A percentile compares a stretch with the other conserved stretches of the same genome.
Conservation (phyloP, 2,797 vertebrate species). For the Myotis daubentonii region DNA sequence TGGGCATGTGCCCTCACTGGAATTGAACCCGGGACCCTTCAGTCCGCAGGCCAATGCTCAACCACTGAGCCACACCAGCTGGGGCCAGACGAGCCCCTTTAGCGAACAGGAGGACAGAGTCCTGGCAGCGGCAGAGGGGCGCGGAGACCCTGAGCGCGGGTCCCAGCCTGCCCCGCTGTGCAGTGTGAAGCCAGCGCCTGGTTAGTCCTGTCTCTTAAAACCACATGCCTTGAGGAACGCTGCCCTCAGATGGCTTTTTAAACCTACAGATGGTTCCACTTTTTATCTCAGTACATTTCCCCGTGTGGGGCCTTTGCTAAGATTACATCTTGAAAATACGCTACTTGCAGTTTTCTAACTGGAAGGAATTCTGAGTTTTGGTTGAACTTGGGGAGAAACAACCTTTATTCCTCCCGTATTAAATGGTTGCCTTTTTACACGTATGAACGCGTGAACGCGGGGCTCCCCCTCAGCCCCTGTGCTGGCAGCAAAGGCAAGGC, state of each 20-base stretch:
- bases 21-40: too few relatives aligned
- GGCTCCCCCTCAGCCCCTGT: accelerated
- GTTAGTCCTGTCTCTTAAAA: background rate
- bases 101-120: background rate
- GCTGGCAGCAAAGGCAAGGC: background rate
- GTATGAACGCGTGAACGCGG: background rate
- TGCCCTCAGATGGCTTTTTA: background rate
- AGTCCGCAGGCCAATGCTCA: too few relatives aligned
- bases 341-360: background rate
- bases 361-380: background rate
- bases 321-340: background rate
- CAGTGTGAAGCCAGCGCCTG: background rate
- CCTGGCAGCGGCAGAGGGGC: background rate
- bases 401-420: background rate
- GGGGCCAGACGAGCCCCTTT: background rate
- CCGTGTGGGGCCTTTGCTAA: background rate
- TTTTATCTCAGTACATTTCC: background rate
- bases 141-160: background rate
- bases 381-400: background rate
- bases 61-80: too few relatives aligned
- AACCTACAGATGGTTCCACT: background rate
- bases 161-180: background rate
- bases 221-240: background rate
- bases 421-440: background rate
- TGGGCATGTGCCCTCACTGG: too few relatives aligned